phyloP scores from a whole-genome alignment of 2,888 invertebrate species.

The Ferdinandea cuprea region DNA sequence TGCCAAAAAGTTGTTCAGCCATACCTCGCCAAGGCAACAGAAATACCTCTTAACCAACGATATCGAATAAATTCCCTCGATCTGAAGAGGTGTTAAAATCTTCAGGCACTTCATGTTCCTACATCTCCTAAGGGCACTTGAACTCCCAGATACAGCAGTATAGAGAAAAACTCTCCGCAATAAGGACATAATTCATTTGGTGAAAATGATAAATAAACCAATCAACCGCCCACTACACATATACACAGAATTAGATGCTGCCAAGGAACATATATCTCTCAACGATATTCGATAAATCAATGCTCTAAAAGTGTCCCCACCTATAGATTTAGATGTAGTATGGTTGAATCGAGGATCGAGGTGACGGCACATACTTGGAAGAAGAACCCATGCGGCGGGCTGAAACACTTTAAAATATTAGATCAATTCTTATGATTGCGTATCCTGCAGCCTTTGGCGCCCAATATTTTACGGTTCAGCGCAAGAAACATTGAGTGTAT shows the following conservation, averaged over 20 bases:
- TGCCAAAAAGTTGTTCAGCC: no score
- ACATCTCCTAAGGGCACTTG: no score
- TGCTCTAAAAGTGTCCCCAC: slow-evolving; percentile 60
- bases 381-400: slow-evolving; percentile 66
- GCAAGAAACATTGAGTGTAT: slow-evolving; percentile 59
- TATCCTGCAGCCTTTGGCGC: slow-evolving; percentile 75
- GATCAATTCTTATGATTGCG: slow-evolving; percentile 75
- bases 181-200: slow-evolving; percentile 64
- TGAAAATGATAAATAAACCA: slow-evolving; percentile 72
- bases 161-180: slow-evolving; percentile 36
- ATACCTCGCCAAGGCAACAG: no score
- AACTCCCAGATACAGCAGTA: no score
- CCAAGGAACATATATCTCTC: slow-evolving; percentile 68
- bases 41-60: no score
- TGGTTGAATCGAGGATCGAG: background rate
- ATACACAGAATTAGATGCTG: slow-evolving; percentile 44
- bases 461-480: slow-evolving; percentile 72
- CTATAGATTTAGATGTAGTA: slow-evolving; percentile 4
- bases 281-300: slow-evolving; percentile 69
- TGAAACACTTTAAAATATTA: slow-evolving; percentile 73
- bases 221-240: slow-evolving; percentile 64
- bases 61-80: slow-evolving; percentile 47
- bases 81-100: slow-evolving; percentile 63
- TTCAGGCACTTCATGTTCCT: slow-evolving; percentile 46
- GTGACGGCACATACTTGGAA: background rate